Conservation (phyloP, 2,888 invertebrate species). For the Yponomeuta malinellus region DNA sequence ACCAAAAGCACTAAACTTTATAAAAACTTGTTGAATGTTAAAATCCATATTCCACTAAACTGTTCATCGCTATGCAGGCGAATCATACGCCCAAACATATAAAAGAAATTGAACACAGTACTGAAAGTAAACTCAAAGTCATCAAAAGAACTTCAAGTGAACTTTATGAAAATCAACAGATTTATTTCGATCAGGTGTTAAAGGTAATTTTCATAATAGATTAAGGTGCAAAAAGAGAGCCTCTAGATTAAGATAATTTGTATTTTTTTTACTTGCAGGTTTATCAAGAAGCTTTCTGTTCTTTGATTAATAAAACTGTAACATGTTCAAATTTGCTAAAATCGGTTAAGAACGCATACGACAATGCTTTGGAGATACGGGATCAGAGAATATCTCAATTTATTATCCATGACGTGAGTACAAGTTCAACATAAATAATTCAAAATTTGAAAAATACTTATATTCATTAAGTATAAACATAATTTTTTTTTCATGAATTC, state of each 20-base stretch:
- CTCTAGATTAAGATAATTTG: no score
- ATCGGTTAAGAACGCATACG: conserved; percentile 58
- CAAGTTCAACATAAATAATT: not conserved
- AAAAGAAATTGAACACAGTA: conserved; percentile 41
- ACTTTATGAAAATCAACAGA: conserved; percentile 45
- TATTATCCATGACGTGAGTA: conserved; percentile 59
- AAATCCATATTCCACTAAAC: not conserved
- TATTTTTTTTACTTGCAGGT: conserved; percentile 33
- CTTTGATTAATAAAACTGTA: conserved; percentile 43
- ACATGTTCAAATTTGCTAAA: conserved; percentile 51
- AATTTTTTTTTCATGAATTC: no score
- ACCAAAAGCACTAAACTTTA: conserved; percentile 24
- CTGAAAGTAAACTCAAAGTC: conserved; percentile 37
- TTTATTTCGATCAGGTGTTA: conserved; percentile 46
- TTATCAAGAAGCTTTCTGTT: conserved; percentile 51
- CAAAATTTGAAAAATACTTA: no score
- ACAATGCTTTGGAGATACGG: conserved; percentile 49
- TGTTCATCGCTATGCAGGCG: not conserved
- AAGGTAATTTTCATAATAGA: conserved; percentile 32
- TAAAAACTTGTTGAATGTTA: not conserved
- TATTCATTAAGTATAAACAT: no score
- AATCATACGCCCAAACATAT: conserved; percentile 44
- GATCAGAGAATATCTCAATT: conserved; percentile 56
- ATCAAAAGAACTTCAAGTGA: conserved; percentile 40
- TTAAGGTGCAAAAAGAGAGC: not conserved